Evolutionary conservation across 2,888 invertebrate genomes (phyloP), one percentile per base, ranked within the genome.

Genomic region (Pammene aurita): DNA sequence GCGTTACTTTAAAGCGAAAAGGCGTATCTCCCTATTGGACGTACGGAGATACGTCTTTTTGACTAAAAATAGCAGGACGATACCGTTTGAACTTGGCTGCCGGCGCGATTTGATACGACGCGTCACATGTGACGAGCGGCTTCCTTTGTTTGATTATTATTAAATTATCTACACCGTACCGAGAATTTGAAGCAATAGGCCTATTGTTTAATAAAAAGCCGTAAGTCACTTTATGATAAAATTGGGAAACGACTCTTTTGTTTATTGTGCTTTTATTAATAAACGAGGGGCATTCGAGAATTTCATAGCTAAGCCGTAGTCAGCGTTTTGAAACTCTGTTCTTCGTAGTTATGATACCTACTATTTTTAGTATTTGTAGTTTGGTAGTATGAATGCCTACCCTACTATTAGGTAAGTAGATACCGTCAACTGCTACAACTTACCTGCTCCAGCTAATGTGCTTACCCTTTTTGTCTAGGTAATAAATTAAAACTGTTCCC

Each of bases 41-140:
- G 7, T 14, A 35, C n/a, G 13, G 5, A 41, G 18, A 18, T 62
- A 62, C 10, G 50, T 2, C 62, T 10, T 52, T 62, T 41, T 41
- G 1, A 0, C 38, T 41, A 4, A 41, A 7, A 7, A 14, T 34
- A 26, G 35, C 50, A 44, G 55, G 75, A 72, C 76, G 83, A 83
- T 88, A 90, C 85, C 84, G 75, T 78, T 81, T 84, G 86, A 89
- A 89, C 89, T 88, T 89, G 84, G 86, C 84, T 83, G 90, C 89
- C 90, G 87, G 85, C 78, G 81, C 85, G 85, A 91, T 90, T 90
- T 88, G 90, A 91, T 89, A 90, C 88, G 86, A 86, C 83, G 77
- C 80, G 83, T 89, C 90, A 88, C 80, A 77, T 77, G 77, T 84
- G 89, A 89, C 86, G 79, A 76, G 79, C 82, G 85, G 86, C 86